A percentile compares a stretch with the other conserved stretches of the same genome.
phyloP scores from a whole-genome alignment of 1,140 invertebrate genomes.

The Diachasmimorpha longicaudata region DNA sequence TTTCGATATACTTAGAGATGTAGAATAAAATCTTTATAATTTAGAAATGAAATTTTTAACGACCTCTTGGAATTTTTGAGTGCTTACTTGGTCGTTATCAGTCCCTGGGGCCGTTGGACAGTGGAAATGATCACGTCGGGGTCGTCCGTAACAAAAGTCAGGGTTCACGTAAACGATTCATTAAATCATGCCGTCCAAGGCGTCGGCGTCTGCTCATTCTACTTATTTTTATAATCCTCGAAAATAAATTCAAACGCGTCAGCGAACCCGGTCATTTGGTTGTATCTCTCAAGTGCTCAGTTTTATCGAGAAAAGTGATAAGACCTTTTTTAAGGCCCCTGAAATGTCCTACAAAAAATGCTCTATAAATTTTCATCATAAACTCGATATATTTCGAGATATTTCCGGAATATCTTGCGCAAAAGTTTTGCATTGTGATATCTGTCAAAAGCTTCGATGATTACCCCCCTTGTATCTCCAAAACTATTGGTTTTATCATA shows the following conservation, averaged over 20 bases:
- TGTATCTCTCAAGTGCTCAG: not conserved
- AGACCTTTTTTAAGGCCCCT: no score
- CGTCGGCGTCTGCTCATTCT: not conserved
- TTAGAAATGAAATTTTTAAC: not conserved
- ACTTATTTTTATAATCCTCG: not conserved
- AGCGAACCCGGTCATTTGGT: no score
- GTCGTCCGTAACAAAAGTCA: slow-evolving; percentile 45
- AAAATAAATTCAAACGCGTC: not conserved
- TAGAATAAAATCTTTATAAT: not conserved
- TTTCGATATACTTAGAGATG: not conserved
- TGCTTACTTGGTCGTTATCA: not conserved
- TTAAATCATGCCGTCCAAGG: not conserved
- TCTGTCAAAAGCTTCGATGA: no score
- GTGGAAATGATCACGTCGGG: slow-evolving; percentile 18
- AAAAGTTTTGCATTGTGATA: no score
- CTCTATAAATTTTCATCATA: no score
- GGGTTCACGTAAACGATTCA: slow-evolving; percentile 36
- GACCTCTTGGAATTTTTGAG: not conserved
- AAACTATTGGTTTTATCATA: no score
- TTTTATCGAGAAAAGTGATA: not conserved
- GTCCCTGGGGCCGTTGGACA: not conserved
- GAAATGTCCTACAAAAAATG: no score
- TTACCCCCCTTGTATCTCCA: no score
- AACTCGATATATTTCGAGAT: no score
- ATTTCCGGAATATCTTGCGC: no score